Percentiles rank a stretch among this genome's conserved stretches.
Conservation (phyloP, 2,888 invertebrate genomes). For the Drosophila prostipennis region DNA sequence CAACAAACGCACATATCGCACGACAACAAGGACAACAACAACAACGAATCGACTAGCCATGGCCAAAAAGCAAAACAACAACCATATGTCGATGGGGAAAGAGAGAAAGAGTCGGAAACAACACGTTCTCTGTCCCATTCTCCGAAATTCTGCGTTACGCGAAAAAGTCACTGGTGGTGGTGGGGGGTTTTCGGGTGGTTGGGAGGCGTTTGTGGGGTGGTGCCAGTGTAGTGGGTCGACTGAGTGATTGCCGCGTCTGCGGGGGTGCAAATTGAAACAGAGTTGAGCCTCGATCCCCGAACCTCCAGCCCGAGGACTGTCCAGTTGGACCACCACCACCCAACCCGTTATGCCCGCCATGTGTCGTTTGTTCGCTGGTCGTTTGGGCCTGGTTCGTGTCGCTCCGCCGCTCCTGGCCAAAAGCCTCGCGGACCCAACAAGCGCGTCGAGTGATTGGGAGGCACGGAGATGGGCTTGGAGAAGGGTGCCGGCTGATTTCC, state of each 20-base stretch:
- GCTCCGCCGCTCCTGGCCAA: slow-evolving; percentile 67
- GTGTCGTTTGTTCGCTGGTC: slow-evolving; percentile 46
- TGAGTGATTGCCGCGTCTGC: slow-evolving; percentile 69
- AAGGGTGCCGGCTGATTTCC: background rate
- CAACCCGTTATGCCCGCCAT: slow-evolving; percentile 32
- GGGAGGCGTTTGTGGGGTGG: background rate
- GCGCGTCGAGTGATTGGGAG: slow-evolving; percentile 68
- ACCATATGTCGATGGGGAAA: slow-evolving; percentile 20
- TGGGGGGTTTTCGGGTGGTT: slow-evolving; percentile 9
- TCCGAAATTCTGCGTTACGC: slow-evolving; percentile 63
- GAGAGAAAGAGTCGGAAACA: slow-evolving; percentile 61
- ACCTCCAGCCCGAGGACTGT: slow-evolving; percentile 15
- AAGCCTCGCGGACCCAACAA: slow-evolving; percentile 73
- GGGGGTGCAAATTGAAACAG: slow-evolving; percentile 77
- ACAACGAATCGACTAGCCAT: slow-evolving; percentile 19
- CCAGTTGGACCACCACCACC: slow-evolving; percentile 12
- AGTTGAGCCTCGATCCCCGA: slow-evolving; percentile 47
- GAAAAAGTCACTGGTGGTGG: slow-evolving; percentile 54
- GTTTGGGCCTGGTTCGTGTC: slow-evolving; percentile 60
- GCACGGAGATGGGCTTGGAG: background rate
- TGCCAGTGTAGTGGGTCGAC: slow-evolving; percentile 50
- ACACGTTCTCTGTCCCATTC: slow-evolving; percentile 40
- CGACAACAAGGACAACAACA: slow-evolving; percentile 38
- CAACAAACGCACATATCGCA: slow-evolving; percentile 66
- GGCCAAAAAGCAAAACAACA: slow-evolving; percentile 24